A percentile compares a stretch with the other conserved stretches of the same genome.
Conservation (phyloP, 2,888 invertebrate species). For the Tetrapedia diversipes region DNA sequence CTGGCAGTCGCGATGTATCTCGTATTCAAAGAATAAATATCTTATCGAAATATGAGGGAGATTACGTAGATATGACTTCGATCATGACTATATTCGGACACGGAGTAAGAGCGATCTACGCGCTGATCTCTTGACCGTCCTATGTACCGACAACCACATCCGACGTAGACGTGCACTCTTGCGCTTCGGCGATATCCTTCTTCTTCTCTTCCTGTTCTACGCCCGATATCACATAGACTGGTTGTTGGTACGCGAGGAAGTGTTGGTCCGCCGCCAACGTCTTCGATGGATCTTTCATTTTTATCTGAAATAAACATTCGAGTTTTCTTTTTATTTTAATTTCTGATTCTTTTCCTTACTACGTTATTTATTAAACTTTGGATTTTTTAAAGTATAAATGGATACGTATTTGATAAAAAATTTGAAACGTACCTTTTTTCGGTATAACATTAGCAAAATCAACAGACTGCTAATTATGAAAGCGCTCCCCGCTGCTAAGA, state of each 20-base stretch:
- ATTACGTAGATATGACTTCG: conserved; percentile 47
- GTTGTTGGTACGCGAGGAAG: conserved; percentile 86
- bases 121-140: conserved; percentile 15
- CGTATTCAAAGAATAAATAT: conserved; percentile 63
- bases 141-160: conserved; percentile 53
- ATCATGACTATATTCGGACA: conserved; percentile 47
- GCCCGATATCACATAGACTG: conserved; percentile 88
- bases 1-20: conserved; percentile 51
- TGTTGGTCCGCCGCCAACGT: conserved; percentile 80
- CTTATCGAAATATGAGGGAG: conserved; percentile 41
- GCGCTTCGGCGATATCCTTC: conserved; percentile 58
- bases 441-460: conserved; percentile 89
- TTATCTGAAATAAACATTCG: conserved; percentile 66
- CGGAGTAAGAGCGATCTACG: conserved; percentile 9
- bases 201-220: conserved; percentile 85
- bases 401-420: background rate
- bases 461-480: conserved; percentile 91
- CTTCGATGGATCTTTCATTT: conserved; percentile 69
- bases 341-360: no score
- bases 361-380: no score
- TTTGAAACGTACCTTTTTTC: conserved; percentile 84
- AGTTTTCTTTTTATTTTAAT: background rate
- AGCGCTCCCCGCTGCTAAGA: conserved; percentile 90
- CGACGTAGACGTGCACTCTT: conserved; percentile 43
- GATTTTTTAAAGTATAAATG: no score